These are phyloP conservation scores for Bombus consobrinus DNA, from an alignment of 1,140 invertebrate species.

Conservation along the genomic window DNA sequence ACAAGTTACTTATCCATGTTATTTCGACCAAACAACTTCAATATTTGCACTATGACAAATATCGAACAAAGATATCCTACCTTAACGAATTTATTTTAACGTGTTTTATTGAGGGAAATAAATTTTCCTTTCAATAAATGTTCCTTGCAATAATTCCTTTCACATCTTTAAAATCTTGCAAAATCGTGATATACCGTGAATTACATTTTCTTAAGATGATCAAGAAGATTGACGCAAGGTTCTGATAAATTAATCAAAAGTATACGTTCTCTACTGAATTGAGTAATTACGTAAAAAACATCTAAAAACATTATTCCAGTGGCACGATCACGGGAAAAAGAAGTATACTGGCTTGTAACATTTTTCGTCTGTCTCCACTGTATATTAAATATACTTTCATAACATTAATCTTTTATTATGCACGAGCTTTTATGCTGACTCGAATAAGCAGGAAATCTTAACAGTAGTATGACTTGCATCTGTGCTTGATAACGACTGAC, in stretches of 20 bases:
- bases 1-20: not conserved
- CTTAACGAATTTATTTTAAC: not conserved
- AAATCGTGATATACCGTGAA: not conserved
- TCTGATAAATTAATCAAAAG: not conserved
- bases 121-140: not conserved
- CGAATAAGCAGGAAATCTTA: not conserved
- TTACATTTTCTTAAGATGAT: not conserved
- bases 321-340: too few relatives aligned
- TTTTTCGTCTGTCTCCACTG: not conserved
- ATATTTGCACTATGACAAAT: not conserved
- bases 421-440: not conserved
- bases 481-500: not conserved
- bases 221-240: not conserved
- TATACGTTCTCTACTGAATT: not conserved
- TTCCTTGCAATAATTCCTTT: not conserved
- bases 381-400: not conserved
- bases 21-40: not conserved
- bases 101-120: not conserved
- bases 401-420: not conserved
- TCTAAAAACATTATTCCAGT: not conserved
- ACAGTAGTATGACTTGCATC: not conserved
- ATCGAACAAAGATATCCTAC: not conserved
- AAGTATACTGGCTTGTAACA: not conserved
- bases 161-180: not conserved
- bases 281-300: not conserved